Evolutionary conservation across 2,113 vertebrate genomes (phyloP).

Genomic region (Eira barbara): DNA sequence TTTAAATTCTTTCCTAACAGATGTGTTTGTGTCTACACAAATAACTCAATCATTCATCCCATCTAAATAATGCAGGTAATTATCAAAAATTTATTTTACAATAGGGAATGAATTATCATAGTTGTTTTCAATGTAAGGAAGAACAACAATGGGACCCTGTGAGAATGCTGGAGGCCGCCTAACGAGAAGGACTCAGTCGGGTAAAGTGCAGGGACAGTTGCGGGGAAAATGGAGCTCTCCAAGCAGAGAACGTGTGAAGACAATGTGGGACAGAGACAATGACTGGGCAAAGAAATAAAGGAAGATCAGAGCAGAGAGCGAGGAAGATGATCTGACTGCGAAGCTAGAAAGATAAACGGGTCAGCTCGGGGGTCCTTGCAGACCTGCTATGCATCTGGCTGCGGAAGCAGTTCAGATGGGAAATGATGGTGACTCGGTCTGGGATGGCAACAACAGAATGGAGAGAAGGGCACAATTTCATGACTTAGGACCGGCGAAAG

Average conservation of each 20-base stretch:
- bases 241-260: not conserved
- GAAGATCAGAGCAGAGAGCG: not conserved
- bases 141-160: not conserved
- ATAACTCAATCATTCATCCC: not conserved
- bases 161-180: not conserved
- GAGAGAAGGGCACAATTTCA: not conserved
- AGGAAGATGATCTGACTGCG: not conserved
- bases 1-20: not conserved
- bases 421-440: not conserved
- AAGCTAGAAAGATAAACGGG: not conserved
- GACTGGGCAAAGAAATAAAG: not conserved
- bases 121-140: not conserved
- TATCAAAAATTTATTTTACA: not conserved
- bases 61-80: not conserved
- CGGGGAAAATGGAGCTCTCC: not conserved
- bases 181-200: not conserved
- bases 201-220: accelerated
- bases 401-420: not conserved
- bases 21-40: not conserved
- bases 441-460: not conserved
- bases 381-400: not conserved
- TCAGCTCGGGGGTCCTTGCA: not conserved
- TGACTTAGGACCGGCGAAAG: not conserved
- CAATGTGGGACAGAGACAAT: not conserved
- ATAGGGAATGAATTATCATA: not conserved